A percentile compares a stretch with the other conserved stretches of the same genome.
These are phyloP conservation scores for Otis tarda DNA, from an alignment of 2,113 vertebrate genomes.

Conservation along the genomic window DNA sequence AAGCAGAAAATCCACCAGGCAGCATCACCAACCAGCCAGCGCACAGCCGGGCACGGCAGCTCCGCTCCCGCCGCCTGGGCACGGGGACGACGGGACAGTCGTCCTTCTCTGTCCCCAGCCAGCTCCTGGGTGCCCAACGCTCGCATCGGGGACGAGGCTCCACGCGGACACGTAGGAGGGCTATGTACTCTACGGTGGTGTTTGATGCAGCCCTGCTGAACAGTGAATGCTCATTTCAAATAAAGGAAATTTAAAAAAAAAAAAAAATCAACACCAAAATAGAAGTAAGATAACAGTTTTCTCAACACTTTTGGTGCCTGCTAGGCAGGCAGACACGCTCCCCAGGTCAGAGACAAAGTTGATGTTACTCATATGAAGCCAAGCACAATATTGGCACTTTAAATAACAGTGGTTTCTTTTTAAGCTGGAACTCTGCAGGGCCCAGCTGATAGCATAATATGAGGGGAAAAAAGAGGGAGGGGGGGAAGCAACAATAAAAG, in stretches of 20 bases:
- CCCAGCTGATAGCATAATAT: not conserved
- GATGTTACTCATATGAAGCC: slow-evolving; percentile 25
- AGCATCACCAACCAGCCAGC: not conserved
- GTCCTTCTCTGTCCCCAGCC: not conserved
- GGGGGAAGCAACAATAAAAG: not conserved
- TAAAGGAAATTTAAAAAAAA: not conserved
- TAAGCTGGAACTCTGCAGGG: not conserved
- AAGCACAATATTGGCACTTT: slow-evolving; percentile 50
- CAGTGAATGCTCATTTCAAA: not conserved
- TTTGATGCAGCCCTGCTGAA: not conserved
- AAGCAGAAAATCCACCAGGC: slow-evolving; percentile 24
- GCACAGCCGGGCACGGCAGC: not conserved
- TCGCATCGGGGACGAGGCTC: not conserved
- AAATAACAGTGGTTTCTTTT: slow-evolving; percentile 1
- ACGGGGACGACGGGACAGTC: fast-evolving
- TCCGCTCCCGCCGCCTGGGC: not conserved
- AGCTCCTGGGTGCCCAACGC: not conserved
- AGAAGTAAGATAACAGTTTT: slow-evolving; percentile 51
- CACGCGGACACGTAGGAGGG: not conserved
- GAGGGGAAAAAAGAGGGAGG: no score
- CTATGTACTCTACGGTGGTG: not conserved
- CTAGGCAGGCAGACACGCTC: slow-evolving; percentile 46
- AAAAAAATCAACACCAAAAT: not conserved
- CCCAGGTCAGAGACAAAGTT: slow-evolving; percentile 47
- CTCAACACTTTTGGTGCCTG: slow-evolving; percentile 34